A percentile compares a stretch with the other conserved stretches of the same genome.
Conservation (phyloP, 1,140 invertebrate genomes). For the Neuroterus valhalla region DNA sequence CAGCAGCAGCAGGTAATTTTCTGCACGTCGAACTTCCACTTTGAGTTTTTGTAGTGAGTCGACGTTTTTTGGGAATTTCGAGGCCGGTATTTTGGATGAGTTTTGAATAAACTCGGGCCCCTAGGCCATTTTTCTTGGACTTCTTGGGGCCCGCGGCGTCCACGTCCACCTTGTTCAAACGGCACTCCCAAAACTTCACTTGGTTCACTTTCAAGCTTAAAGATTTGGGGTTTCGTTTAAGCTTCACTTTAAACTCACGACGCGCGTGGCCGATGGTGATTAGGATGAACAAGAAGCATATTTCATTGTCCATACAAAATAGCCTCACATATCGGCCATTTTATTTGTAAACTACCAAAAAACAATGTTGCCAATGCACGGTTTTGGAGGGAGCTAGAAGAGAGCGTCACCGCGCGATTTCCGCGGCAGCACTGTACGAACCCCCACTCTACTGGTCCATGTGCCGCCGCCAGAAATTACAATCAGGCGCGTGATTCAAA, state of each 20-base stretch:
- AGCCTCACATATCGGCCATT: conserved; percentile 74
- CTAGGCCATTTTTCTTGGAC: conserved; percentile 46
- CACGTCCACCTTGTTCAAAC: conserved; percentile 62
- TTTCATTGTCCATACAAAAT: conserved; percentile 72
- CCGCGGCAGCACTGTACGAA: conserved; percentile 63
- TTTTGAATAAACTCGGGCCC: conserved; percentile 34
- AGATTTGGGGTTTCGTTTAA: conserved; percentile 10
- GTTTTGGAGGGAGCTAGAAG: conserved; percentile 69
- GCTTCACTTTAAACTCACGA: conserved; percentile 47
- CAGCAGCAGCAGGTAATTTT: conserved; percentile 24
- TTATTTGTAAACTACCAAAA: conserved; percentile 76
- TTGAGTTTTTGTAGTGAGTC: not conserved
- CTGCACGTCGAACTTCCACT: no score
- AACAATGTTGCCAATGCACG: conserved; percentile 69
- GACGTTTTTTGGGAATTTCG: not conserved
- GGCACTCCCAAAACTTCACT: conserved; percentile 58
- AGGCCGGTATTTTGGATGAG: conserved; percentile 3
- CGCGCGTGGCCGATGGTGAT: conserved; percentile 62
- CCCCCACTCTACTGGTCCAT: no score
- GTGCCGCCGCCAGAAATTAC: no score
- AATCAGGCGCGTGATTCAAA: no score
- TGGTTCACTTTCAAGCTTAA: conserved; percentile 43
- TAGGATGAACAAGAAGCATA: conserved; percentile 69
- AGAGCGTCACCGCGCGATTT: conserved; percentile 54
- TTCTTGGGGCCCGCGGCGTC: conserved; percentile 63